Percentiles rank a stretch among this genome's conserved stretches.
These are phyloP conservation scores for Lindbergichthys nudifrons DNA, from an alignment of 2,797 vertebrate genomes.

Conservation along the genomic window DNA sequence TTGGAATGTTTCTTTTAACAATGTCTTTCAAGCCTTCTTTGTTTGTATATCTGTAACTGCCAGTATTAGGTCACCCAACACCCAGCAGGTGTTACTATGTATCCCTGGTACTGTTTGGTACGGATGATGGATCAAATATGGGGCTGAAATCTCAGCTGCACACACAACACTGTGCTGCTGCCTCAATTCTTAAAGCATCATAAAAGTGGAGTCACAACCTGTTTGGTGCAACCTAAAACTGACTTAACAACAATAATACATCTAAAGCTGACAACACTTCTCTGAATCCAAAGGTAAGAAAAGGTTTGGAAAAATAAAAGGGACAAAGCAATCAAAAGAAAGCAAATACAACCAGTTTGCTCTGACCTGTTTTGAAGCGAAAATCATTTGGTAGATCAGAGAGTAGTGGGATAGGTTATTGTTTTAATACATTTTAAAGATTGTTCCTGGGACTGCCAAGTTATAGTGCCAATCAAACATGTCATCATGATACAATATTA, in stretches of 20 bases:
- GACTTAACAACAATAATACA: conserved; percentile 14
- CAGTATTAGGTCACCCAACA: conserved; percentile 31
- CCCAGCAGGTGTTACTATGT: conserved; percentile 30
- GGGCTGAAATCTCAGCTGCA: conserved; percentile 6
- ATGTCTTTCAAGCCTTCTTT: conserved; percentile 3
- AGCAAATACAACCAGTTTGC: not conserved
- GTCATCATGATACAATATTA: too few relatives aligned
- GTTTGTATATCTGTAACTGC: conserved; percentile 1
- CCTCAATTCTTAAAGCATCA: conserved; percentile 1
- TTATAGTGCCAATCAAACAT: too few relatives aligned
- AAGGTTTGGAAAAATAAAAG: not conserved
- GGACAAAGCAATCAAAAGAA: not conserved
- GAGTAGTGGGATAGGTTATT: not conserved
- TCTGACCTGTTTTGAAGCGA: not conserved
- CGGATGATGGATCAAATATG: not conserved
- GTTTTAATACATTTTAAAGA: too few relatives aligned
- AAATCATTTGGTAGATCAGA: not conserved
- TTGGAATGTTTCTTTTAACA: not conserved
- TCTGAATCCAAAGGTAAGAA: not conserved
- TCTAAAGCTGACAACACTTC: not conserved
- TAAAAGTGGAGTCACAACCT: not conserved
- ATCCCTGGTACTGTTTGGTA: conserved; percentile 11
- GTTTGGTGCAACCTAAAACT: not conserved
- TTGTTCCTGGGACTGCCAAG: too few relatives aligned
- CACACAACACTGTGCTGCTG: conserved; percentile 11